A percentile compares a stretch with the other conserved stretches of the same genome.
These are phyloP conservation scores for Ciconia stormi DNA, from an alignment of 2,113 vertebrate species.

Conservation along the genomic window DNA sequence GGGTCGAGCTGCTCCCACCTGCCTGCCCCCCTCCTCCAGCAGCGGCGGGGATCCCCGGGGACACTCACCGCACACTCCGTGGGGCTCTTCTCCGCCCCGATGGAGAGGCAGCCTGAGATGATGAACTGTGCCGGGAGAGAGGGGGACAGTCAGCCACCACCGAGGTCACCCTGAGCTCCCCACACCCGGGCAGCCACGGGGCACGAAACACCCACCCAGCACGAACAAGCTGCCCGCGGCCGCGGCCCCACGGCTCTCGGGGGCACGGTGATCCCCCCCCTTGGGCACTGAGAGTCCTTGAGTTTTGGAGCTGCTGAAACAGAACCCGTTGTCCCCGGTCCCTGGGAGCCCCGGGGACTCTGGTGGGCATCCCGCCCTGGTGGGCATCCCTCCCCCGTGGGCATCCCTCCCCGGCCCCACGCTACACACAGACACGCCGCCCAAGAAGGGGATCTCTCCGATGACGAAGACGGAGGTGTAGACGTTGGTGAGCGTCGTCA, in stretches of 20 bases:
- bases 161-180: background rate
- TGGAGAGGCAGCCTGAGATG: constrained; percentile 53
- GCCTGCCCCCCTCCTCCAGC: background rate
- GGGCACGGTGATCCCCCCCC: background rate
- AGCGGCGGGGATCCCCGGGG: background rate
- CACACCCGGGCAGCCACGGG: too few species aligned
- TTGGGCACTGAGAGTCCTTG: fast-evolving
- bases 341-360: background rate
- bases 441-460: constrained; percentile 57
- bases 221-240: background rate
- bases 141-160: fast-evolving
- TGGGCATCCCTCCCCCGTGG: background rate
- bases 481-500: constrained; percentile 24
- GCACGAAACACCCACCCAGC: background rate
- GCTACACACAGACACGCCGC: constrained; percentile 44
- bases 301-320: background rate
- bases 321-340: background rate
- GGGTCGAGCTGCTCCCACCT: too few species aligned
- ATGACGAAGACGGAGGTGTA: constrained; percentile 52
- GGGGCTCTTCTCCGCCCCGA: constrained; percentile 43
- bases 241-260: fast-evolving
- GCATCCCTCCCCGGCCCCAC: background rate
- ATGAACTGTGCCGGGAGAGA: background rate
- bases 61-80: constrained; percentile 27
- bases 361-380: too few species aligned